Conservation (phyloP, 2,113 vertebrate species). For the Todiramphus saurophagus region DNA sequence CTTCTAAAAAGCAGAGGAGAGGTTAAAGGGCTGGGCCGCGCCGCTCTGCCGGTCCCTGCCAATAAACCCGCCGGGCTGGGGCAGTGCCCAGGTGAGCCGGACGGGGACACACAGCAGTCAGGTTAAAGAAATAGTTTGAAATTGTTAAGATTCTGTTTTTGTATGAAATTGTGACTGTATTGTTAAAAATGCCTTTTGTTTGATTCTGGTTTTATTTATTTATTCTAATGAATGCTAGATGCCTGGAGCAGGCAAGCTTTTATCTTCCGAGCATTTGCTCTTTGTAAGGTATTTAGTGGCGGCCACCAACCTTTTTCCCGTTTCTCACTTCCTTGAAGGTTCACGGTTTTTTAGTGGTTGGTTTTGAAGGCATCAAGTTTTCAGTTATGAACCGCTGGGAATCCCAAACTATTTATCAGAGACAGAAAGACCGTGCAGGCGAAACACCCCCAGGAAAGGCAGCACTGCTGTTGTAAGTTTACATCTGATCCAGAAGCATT, state of each 20-base stretch:
- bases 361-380: neutral
- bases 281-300: neutral
- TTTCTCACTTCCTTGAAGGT: neutral
- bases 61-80: too few relatives aligned
- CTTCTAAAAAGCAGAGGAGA: rapidly evolving
- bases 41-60: neutral
- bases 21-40: neutral
- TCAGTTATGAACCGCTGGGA: neutral
- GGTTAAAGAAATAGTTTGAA: neutral
- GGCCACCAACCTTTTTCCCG: neutral
- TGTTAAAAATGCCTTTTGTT: neutral
- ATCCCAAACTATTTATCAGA: neutral
- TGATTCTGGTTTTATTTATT: neutral
- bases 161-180: neutral
- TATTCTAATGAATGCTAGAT: neutral
- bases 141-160: rapidly evolving
- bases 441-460: neutral
- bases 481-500: neutral
- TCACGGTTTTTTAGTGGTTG: neutral
- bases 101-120: neutral
- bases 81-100: too few relatives aligned
- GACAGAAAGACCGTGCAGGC: rapidly evolving
- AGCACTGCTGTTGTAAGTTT: neutral
- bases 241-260: neutral
- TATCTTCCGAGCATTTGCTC: rapidly evolving